phyloP scores from a whole-genome alignment of 2,797 vertebrate genomes.

The Lerista edwardsae region DNA sequence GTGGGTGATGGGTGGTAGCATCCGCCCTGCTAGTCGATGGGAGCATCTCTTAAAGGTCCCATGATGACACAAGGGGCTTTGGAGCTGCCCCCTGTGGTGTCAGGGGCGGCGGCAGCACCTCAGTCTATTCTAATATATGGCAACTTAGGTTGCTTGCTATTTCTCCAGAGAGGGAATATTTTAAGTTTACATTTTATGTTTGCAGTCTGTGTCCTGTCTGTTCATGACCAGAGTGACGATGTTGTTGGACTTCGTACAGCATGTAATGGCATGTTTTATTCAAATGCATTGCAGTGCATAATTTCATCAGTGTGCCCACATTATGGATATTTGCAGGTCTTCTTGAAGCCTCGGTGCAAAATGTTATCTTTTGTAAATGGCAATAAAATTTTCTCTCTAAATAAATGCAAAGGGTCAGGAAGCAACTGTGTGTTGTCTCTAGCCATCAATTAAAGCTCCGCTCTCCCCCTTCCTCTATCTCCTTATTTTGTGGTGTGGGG shows the following conservation, averaged over 20 bases:
- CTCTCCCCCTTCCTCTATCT: constrained; percentile 33
- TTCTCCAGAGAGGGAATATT: constrained; percentile 28
- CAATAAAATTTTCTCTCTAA: constrained; percentile 52
- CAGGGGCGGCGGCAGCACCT: no score
- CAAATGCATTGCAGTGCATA: constrained; percentile 36
- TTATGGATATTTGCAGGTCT: constrained; percentile 49
- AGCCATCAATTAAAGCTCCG: constrained; percentile 59
- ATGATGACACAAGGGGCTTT: no score
- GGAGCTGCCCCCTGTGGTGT: no score
- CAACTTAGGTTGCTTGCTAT: constrained; percentile 8
- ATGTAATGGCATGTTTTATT: constrained; percentile 44
- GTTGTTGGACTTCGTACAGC: constrained; percentile 54
- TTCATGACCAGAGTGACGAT: constrained; percentile 54
- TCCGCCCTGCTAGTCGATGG: no score
- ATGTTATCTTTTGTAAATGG: constrained; percentile 57
- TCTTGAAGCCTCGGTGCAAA: constrained; percentile 36
- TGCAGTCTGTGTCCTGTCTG: constrained; percentile 47
- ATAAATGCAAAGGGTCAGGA: constrained; percentile 53
- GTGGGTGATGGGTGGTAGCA: no score
- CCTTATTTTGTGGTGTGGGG: constrained; percentile 46
- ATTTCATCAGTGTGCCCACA: constrained; percentile 54
- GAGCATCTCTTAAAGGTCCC: no score
- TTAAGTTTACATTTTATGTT: constrained; percentile 53
- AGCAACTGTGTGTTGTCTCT: constrained; percentile 52
- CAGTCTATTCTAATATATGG: neutral